phyloP scores from a whole-genome alignment of 2,888 invertebrate species.

The Protodeltote pygarga region DNA sequence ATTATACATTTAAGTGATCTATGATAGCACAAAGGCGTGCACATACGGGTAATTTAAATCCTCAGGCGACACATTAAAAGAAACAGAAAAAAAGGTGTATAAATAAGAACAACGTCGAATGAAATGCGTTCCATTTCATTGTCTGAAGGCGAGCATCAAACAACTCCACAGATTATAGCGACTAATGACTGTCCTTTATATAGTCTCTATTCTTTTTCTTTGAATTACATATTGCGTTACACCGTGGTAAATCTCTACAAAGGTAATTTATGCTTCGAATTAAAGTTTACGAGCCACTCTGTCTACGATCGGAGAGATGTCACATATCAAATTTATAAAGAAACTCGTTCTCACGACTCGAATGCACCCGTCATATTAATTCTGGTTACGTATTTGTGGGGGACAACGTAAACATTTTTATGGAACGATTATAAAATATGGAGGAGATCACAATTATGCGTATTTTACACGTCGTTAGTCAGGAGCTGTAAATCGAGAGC shows the following conservation, averaged over 20 bases:
- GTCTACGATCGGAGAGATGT: constrained; percentile 70
- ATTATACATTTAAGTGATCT: constrained; percentile 1
- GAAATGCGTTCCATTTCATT: constrained; percentile 54
- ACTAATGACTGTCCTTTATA: constrained; percentile 74
- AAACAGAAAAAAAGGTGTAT: constrained; percentile 38
- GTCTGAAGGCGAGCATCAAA: constrained; percentile 50
- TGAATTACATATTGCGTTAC: constrained; percentile 68
- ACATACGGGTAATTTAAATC: constrained; percentile 27
- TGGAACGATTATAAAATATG: constrained; percentile 49
- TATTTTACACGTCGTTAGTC: constrained; percentile 49
- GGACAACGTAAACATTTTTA: constrained; percentile 63
- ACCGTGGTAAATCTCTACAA: constrained; percentile 70
- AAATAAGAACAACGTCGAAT: constrained; percentile 44
- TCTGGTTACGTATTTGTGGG: constrained; percentile 62
- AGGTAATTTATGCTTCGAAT: constrained; percentile 78
- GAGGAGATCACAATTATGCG: constrained; percentile 36
- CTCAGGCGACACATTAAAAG: constrained; percentile 27
- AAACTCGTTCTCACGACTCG: constrained; percentile 69
- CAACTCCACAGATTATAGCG: constrained; percentile 54
- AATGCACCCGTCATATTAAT: constrained; percentile 76
- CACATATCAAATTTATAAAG: constrained; percentile 75
- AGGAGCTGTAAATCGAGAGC: constrained; percentile 22
- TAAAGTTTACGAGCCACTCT: constrained; percentile 76
- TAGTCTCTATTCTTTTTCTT: constrained; percentile 59
- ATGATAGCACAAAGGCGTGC: constrained; percentile 9